phyloP scores from a whole-genome alignment of 2,113 vertebrate species.

The Eonycteris spelaea region DNA sequence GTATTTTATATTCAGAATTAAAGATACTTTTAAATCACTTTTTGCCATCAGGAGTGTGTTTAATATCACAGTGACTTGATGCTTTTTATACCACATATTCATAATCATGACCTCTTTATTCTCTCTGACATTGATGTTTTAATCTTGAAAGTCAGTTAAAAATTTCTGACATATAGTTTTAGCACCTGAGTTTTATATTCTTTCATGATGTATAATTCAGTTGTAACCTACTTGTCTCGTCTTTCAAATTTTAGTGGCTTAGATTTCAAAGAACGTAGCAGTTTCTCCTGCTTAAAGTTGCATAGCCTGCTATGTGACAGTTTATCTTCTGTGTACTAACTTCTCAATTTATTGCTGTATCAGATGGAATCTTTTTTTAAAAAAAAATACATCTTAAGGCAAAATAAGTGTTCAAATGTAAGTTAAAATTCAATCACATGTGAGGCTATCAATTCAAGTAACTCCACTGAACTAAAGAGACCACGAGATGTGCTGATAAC shows the following conservation, averaged over 20 bases:
- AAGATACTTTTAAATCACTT: background rate
- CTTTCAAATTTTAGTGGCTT: background rate
- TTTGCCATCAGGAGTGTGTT: background rate
- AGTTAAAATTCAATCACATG: background rate
- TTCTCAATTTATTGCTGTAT: background rate
- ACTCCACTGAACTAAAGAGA: background rate
- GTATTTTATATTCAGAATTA: background rate
- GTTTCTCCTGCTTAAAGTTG: background rate
- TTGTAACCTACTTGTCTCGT: background rate
- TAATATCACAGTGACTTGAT: background rate
- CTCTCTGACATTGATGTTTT: background rate
- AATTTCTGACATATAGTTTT: background rate
- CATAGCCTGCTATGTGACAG: background rate
- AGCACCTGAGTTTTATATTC: background rate
- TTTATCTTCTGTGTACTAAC: background rate
- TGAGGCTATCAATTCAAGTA: background rate
- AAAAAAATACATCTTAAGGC: background rate
- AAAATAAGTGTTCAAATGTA: background rate
- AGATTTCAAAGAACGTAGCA: background rate
- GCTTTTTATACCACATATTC: background rate
- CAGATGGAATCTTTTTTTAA: background rate
- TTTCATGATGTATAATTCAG: background rate
- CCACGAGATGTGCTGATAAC: background rate
- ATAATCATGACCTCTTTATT: background rate
- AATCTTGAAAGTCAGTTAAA: background rate